phyloP scores from a whole-genome alignment of 2,797 vertebrate genomes.

The Schizopygopsis malacanthus region DNA sequence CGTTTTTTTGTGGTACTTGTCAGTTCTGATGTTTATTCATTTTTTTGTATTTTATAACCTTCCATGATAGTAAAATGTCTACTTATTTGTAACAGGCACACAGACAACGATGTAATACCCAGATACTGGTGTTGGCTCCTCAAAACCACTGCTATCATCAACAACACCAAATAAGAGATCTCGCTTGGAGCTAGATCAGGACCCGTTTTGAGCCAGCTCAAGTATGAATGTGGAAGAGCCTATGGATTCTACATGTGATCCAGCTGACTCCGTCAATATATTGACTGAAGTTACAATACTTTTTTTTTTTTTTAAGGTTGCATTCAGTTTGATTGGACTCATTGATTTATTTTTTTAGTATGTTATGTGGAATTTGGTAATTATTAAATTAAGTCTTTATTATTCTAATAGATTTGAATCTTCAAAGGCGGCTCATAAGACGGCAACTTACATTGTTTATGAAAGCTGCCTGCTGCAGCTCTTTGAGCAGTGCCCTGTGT shows the following conservation, averaged over 20 bases:
- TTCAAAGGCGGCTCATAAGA: background rate
- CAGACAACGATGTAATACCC: background rate
- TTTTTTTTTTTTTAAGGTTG: background rate
- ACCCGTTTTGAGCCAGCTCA: background rate
- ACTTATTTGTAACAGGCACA: background rate
- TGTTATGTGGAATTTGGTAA: background rate
- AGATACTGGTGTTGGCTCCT: background rate
- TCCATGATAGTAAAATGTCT: background rate
- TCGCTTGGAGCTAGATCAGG: background rate
- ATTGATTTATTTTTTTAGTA: background rate
- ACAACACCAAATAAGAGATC: background rate
- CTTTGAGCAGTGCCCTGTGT: background rate
- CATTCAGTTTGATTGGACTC: background rate
- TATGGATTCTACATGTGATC: background rate
- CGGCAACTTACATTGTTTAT: slow-evolving; percentile 7
- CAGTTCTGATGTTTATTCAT: background rate
- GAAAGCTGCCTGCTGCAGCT: slow-evolving; percentile 5
- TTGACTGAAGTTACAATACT: background rate
- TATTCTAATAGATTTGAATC: background rate
- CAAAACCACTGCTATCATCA: background rate
- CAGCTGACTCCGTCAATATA: background rate
- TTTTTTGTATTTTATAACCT: background rate
- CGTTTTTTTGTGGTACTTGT: background rate
- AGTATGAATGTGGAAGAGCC: background rate
- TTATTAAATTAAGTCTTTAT: background rate